phyloP scores from a whole-genome alignment of 2,888 invertebrate species.

The Melinaea menophilus region DNA sequence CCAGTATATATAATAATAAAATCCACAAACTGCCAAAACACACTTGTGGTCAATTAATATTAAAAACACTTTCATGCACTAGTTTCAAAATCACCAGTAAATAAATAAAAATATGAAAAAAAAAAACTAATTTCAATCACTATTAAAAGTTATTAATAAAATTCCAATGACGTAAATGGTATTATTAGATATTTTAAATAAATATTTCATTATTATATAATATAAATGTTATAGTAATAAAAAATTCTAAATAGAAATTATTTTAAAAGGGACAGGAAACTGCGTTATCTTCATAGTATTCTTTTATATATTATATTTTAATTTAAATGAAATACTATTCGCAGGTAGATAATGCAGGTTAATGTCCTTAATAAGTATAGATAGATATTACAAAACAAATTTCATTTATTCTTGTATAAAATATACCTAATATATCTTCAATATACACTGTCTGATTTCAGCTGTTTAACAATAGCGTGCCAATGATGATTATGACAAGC shows the following conservation, averaged over 20 bases:
- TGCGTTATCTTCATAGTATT: neutral
- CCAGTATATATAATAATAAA: constrained; percentile 18
- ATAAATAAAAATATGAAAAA: constrained; percentile 7
- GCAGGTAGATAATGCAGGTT: constrained; percentile 17
- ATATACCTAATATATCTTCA: constrained; percentile 24
- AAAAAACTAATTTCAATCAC: constrained; percentile 11
- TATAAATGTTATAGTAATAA: constrained; percentile 6
- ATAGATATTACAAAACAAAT: constrained; percentile 26
- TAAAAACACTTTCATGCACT: constrained; percentile 25
- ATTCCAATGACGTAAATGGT: neutral
- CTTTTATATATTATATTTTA: constrained; percentile 10
- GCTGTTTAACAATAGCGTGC: neutral
- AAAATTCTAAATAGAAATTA: neutral
- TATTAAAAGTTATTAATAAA: constrained; percentile 13
- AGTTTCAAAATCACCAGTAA: constrained; percentile 24
- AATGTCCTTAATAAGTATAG: constrained; percentile 15
- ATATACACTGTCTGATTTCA: constrained; percentile 9
- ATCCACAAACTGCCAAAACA: constrained; percentile 38
- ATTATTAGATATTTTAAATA: neutral
- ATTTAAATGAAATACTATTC: constrained; percentile 2
- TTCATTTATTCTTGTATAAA: constrained; percentile 31
- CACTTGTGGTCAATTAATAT: constrained; percentile 38
- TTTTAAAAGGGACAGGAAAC: neutral
- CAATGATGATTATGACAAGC: neutral
- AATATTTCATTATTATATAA: constrained; percentile 1